A percentile compares a stretch with the other conserved stretches of the same genome.
phyloP scores from a whole-genome alignment of 1,140 invertebrate genomes.

The Tetraneura akinire region DNA sequence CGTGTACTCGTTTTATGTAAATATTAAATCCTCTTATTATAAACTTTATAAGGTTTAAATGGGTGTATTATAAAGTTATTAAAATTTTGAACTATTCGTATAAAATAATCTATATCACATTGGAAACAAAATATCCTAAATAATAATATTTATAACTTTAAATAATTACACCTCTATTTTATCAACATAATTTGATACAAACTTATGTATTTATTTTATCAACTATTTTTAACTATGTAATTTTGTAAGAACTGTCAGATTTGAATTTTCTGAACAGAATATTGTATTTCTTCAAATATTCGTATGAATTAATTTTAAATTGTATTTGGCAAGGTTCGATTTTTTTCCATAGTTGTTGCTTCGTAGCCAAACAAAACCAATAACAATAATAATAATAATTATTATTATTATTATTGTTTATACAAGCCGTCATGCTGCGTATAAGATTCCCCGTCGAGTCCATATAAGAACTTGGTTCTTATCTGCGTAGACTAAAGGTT shows the following conservation, averaged over 20 bases:
- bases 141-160: not conserved
- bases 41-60: not conserved
- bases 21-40: not conserved
- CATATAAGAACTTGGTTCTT: conserved; percentile 32
- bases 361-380: conserved; percentile 41
- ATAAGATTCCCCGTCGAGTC: conserved; percentile 36
- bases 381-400: conserved; percentile 51
- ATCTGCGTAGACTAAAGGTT: conserved; percentile 5
- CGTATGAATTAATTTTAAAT: conserved; percentile 43
- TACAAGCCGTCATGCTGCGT: conserved; percentile 45
- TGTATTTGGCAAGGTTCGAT: conserved; percentile 29
- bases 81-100: not conserved
- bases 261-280: not conserved
- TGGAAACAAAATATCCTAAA: not conserved
- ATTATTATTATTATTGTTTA: conserved; percentile 50
- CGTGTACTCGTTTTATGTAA: not conserved
- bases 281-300: not conserved
- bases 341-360: not conserved
- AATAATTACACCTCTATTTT: not conserved
- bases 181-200: not conserved
- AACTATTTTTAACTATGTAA: not conserved
- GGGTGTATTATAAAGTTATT: not conserved
- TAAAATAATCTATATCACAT: not conserved
- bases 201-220: not conserved
- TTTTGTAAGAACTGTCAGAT: conserved; percentile 9